Conservation (phyloP, 92 coral and sea anemone genomes). For the Umimayanthus chanpuru region DNA sequence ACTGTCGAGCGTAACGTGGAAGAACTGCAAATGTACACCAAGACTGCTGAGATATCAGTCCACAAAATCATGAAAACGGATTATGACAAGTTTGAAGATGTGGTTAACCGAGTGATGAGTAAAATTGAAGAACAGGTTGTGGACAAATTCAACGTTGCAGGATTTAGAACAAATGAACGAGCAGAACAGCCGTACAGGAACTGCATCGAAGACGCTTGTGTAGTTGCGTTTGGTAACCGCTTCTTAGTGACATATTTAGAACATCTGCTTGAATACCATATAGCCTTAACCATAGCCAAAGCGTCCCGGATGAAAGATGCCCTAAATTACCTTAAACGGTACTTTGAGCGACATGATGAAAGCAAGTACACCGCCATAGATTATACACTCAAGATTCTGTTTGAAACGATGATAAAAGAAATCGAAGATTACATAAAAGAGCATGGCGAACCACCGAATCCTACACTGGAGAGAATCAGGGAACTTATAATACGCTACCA, state of each 20-base stretch:
- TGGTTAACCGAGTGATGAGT: constrained; percentile 52
- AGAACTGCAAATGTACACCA: constrained; percentile 53
- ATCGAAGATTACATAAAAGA: constrained; percentile 29
- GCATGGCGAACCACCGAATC: constrained; percentile 74
- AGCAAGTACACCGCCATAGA: constrained; percentile 55
- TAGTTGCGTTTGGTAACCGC: constrained; percentile 57
- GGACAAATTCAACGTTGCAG: neutral
- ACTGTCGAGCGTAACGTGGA: constrained; percentile 61
- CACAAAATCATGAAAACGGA: constrained; percentile 45
- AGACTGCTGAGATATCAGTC: constrained; percentile 47
- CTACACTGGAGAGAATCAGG: constrained; percentile 64
- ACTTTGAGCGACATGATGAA: constrained; percentile 60
- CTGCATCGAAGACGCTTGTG: constrained; percentile 71
- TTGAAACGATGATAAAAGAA: constrained; percentile 32
- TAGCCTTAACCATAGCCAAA: constrained; percentile 76
- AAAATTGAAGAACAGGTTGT: constrained; percentile 54
- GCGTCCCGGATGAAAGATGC: constrained; percentile 84
- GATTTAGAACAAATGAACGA: constrained; percentile 17
- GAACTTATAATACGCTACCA: constrained; percentile 45
- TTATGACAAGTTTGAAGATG: constrained; percentile 56
- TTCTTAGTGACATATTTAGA: constrained; percentile 76
- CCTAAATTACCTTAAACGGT: constrained; percentile 51
- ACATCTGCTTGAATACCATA: constrained; percentile 77
- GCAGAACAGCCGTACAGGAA: constrained; percentile 79
- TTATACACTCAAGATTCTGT: constrained; percentile 51